phyloP scores from a whole-genome alignment of 2,113 vertebrate genomes.

The Bos javanicus region DNA sequence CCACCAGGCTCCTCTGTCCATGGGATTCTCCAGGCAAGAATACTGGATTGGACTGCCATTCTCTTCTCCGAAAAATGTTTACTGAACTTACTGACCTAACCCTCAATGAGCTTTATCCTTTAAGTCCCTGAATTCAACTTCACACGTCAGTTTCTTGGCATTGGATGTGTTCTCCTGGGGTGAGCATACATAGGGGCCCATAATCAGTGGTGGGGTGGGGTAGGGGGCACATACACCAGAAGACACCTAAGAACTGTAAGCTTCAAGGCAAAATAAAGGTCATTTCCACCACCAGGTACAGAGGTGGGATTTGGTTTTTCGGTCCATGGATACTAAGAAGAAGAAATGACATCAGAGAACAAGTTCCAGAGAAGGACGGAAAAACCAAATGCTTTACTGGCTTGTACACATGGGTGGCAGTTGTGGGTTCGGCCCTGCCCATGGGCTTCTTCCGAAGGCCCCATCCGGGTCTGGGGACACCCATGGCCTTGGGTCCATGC shows the following conservation, averaged over 20 bases:
- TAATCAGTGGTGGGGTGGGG: rapidly evolving
- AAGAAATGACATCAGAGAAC: not conserved
- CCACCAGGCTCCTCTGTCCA: not conserved
- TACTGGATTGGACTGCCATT: not conserved
- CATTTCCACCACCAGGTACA: not conserved
- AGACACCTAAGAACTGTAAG: not conserved
- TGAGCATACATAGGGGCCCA: not conserved
- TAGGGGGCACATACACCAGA: not conserved
- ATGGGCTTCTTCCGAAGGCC: rapidly evolving
- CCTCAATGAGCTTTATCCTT: not conserved
- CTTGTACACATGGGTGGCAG: not conserved
- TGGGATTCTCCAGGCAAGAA: not conserved
- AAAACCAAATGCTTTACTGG: not conserved
- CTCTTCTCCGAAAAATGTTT: not conserved
- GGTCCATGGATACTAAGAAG: not conserved
- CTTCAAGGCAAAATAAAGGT: not conserved
- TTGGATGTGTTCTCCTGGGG: not conserved
- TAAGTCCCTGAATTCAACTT: not conserved
- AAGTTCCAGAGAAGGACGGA: not conserved
- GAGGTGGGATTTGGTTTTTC: not conserved
- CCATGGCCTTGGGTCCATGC: not conserved
- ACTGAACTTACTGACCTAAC: not conserved
- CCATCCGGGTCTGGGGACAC: no score
- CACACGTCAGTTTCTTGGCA: not conserved
- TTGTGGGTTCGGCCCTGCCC: not conserved